Conservation (phyloP, 2,113 vertebrate genomes). For the Tiliqua scincoides region DNA sequence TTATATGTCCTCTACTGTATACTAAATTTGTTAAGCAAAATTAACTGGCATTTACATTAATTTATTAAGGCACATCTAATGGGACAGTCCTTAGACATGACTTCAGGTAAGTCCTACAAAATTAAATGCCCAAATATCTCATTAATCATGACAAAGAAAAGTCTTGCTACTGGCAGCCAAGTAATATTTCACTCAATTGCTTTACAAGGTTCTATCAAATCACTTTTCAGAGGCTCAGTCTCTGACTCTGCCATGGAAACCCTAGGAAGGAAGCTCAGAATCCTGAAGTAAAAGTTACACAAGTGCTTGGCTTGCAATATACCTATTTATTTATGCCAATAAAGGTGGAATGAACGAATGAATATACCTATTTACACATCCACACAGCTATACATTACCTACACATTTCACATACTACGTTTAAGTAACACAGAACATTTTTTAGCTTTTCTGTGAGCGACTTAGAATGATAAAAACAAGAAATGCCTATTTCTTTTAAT, state of each 20-base stretch:
- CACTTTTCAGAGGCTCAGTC: conserved; percentile 34
- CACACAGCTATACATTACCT: no score
- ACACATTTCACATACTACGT: not conserved
- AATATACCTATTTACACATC: no score
- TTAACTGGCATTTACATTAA: conserved; percentile 59
- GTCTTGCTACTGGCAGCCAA: conserved; percentile 35
- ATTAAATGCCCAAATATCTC: conserved; percentile 41
- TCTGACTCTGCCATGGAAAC: conserved; percentile 41
- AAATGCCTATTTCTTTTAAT: not conserved
- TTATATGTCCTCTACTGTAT: conserved; percentile 30
- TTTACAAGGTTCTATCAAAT: conserved; percentile 52
- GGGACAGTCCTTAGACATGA: conserved; percentile 26
- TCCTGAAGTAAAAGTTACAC: not conserved
- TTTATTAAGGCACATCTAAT: conserved; percentile 57
- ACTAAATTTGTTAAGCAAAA: conserved; percentile 53
- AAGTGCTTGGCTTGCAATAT: not conserved
- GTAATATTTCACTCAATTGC: conserved; percentile 45
- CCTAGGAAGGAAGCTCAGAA: not conserved
- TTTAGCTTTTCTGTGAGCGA: not conserved
- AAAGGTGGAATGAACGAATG: no score
- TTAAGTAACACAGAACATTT: not conserved
- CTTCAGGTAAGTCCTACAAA: conserved; percentile 63
- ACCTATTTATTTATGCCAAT: not conserved
- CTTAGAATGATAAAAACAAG: not conserved
- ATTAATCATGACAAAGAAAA: conserved; percentile 61